Conservation (phyloP, 2,113 vertebrate species). For the Callochromis pleurospilus region DNA sequence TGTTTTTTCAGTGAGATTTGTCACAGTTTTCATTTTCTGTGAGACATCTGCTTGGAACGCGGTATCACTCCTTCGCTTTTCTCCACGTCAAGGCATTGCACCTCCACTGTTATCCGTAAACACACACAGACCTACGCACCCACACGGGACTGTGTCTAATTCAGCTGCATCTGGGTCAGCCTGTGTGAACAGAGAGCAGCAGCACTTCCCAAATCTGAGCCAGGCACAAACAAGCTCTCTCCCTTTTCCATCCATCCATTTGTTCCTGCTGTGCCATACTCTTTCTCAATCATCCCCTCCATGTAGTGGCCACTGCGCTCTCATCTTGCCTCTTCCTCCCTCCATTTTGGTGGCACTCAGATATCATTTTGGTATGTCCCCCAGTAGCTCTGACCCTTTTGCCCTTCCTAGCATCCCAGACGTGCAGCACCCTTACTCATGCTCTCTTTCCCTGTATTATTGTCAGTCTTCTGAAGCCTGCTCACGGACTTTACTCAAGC, state of each 20-base stretch:
- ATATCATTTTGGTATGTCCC: neutral
- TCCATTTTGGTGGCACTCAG: constrained; percentile 10
- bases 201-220: neutral
- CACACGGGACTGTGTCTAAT: constrained; percentile 20
- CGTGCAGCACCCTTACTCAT: neutral
- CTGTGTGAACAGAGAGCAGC: constrained; percentile 3
- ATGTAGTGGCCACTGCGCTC: neutral
- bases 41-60: neutral
- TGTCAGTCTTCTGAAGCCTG: neutral
- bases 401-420: neutral
- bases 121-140: neutral
- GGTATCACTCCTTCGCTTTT: neutral
- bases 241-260: neutral
- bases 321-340: constrained; percentile 2
- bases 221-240: neutral
- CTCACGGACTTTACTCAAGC: neutral
- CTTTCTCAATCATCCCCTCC: neutral
- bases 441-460: neutral
- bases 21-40: neutral
- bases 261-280: neutral
- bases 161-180: constrained; percentile 51
- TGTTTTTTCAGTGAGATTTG: neutral
- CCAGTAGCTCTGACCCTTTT: neutral
- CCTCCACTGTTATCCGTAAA: neutral
- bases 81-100: neutral